Evolutionary conservation across 2,113 vertebrate species (phyloP).

Genomic region (Daphoenositta chrysoptera): DNA sequence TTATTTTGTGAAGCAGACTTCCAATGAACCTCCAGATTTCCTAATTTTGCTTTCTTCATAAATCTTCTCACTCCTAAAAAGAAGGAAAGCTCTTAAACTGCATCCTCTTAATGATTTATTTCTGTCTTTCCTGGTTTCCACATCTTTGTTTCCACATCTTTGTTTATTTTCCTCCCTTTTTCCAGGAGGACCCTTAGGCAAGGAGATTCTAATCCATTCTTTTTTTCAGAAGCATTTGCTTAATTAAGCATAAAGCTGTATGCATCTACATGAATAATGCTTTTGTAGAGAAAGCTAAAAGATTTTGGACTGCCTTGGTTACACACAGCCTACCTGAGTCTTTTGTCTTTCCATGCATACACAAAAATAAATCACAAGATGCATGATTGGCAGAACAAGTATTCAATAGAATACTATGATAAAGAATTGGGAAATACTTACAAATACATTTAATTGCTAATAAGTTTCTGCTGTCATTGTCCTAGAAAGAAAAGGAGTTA

Average conservation of each 20-base stretch:
- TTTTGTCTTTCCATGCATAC: background rate
- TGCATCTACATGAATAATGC: background rate
- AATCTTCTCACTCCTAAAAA: background rate
- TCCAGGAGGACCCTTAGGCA: background rate
- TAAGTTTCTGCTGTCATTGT: background rate
- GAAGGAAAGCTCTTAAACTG: background rate
- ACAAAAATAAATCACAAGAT: background rate
- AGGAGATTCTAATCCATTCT: background rate
- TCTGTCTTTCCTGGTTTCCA: background rate
- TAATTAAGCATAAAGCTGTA: background rate
- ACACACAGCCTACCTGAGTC: background rate
- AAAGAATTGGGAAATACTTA: background rate
- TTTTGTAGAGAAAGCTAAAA: background rate
- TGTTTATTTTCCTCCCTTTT: background rate
- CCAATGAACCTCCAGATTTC: background rate
- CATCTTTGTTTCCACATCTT: background rate
- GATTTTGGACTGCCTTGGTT: background rate
- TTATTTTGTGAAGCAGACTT: background rate
- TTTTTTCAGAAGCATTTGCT: background rate
- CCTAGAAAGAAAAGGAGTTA: background rate
- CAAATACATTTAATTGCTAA: background rate
- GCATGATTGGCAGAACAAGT: rapidly evolving
- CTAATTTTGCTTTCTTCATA: background rate
- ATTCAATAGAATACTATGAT: background rate
- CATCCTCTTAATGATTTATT: background rate